Evolutionary conservation across 2,113 vertebrate genomes (phyloP).

Genomic region (Rhinoderma darwinii): DNA sequence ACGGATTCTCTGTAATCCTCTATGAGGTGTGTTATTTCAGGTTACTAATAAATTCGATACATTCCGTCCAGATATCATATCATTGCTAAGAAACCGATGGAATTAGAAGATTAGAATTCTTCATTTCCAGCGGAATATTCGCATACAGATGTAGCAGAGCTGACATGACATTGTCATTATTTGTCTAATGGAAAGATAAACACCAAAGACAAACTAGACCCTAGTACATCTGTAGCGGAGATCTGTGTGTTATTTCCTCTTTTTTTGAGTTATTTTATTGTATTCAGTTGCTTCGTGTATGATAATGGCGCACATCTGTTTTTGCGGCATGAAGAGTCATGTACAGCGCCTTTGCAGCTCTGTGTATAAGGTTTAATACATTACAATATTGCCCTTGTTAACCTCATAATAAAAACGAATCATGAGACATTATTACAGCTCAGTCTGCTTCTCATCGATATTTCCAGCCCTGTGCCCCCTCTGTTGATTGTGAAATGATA

Average conservation of each 20-base stretch:
- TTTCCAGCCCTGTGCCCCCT: not conserved
- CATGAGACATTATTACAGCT: not conserved
- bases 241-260: too few relatives aligned
- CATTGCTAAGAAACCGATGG: not conserved
- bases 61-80: not conserved
- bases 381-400: not conserved
- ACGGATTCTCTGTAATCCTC: not conserved
- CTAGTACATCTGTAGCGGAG: too few relatives aligned
- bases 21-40: not conserved
- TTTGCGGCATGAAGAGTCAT: not conserved
- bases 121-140: not conserved
- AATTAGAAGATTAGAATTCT: not conserved
- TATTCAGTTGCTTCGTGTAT: not conserved
- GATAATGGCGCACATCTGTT: not conserved
- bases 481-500: not conserved
- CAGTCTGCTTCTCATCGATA: constrained; percentile 33
- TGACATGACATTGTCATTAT: too few relatives aligned
- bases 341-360: too few relatives aligned
- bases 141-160: too few relatives aligned
- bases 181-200: too few relatives aligned
- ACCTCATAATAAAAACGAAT: not conserved
- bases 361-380: not conserved
- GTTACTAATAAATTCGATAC: not conserved
- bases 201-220: too few relatives aligned
- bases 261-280: too few relatives aligned